Evolutionary conservation across 2,113 vertebrate genomes (phyloP), one percentile per base, ranked within the genome.

Genomic region (Mobula birostris): DNA sequence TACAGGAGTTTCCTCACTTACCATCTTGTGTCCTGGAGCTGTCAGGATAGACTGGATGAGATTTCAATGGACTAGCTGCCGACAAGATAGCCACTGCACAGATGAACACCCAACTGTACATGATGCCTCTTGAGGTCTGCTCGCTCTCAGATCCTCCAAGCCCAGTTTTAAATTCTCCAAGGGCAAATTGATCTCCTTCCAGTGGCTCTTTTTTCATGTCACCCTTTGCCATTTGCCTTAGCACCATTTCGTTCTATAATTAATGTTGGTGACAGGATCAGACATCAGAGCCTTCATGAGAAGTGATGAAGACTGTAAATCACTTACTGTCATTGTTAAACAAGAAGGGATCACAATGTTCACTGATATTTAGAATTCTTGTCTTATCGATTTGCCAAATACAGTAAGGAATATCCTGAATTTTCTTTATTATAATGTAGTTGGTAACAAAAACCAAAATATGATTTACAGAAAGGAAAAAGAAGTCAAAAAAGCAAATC

Each of bases 271-370:
- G 95, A 97, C 95, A 97, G 78, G 95, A 95, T 94, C 94, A 94
- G 15, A 95, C 95, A 94, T 97, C 95, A 96, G 72, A 93, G 94
- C 95, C 94, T 95, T 96, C 95, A 96, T 96, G 97, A 95, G 95
- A 80, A 56, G 94, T 95, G 32, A 95, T 95, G 96, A 96, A 96
- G 96, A 95, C 96, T 96, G 95, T 94, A 94, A 85, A 95, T 68
- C n/a, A 68, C 79, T 63, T 95, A 95, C 96, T 97, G 97, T 97
- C 97, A 96, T 94, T 95, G 96, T 97, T 97, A 95, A 95, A 95
- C 96, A 97, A 97, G 94, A 95, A 94, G 88, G 58, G 94, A 95
- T 97, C 96, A 97, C 96, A 97, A 98, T 96, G 96, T 97, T 97
- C 95, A 94, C 95, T 94, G 92, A 95, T 91, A 94, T 61, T 94